Conservation (phyloP, 2,888 invertebrate species). For the Dichetophora obliterata region DNA sequence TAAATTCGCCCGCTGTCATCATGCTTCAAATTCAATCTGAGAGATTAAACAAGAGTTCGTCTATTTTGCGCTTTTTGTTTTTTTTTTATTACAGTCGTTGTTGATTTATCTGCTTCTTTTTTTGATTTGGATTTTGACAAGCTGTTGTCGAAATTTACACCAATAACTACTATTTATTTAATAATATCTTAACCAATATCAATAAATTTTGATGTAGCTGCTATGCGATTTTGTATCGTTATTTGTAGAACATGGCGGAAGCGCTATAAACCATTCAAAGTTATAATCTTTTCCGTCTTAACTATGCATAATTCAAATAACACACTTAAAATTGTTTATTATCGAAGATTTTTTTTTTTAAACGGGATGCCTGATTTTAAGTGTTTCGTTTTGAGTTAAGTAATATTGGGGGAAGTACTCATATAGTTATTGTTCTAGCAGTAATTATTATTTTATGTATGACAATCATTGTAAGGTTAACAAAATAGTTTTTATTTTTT, state of each 20-base stretch:
- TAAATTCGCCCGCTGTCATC: too few relatives aligned
- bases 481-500: too few relatives aligned
- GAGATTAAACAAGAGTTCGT: background rate
- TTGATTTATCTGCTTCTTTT: background rate
- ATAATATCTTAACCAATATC: background rate
- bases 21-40: background rate
- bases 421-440: too few relatives aligned
- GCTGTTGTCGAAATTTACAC: slow-evolving; percentile 5
- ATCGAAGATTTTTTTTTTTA: too few relatives aligned
- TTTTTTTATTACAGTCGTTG: background rate
- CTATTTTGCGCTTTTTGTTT: background rate
- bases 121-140: slow-evolving; percentile 17
- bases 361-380: too few relatives aligned
- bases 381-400: too few relatives aligned
- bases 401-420: too few relatives aligned
- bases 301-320: too few relatives aligned
- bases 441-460: too few relatives aligned
- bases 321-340: too few relatives aligned
- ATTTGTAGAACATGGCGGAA: background rate
- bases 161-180: background rate
- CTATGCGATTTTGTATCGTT: background rate
- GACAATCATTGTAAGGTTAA: too few relatives aligned
- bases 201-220: background rate
- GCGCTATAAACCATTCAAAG: background rate
- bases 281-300: too few relatives aligned